phyloP scores from a whole-genome alignment of 2,888 invertebrate genomes.

The Scrobipalpa costella region DNA sequence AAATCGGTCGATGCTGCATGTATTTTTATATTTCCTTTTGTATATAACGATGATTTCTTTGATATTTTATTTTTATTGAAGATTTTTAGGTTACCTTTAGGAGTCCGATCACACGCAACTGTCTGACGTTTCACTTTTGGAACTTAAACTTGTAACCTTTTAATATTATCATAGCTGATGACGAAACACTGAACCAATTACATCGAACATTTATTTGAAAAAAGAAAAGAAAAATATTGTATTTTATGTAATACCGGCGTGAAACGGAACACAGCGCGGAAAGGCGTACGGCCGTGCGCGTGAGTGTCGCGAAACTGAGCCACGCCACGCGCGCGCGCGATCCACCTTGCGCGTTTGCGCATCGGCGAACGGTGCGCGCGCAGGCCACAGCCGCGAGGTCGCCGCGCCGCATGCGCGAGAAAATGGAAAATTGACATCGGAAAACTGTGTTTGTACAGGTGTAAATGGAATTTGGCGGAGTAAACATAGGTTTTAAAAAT shows the following conservation, averaged over 20 bases:
- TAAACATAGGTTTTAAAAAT: neutral
- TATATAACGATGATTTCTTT: slow-evolving; percentile 15
- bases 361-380: slow-evolving; percentile 1
- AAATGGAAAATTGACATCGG: slow-evolving; percentile 23
- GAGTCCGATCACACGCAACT: slow-evolving; percentile 43
- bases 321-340: neutral
- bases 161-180: slow-evolving; percentile 9
- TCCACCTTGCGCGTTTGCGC: slow-evolving; percentile 23
- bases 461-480: neutral
- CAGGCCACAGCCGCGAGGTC: slow-evolving; percentile 13
- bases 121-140: slow-evolving; percentile 37
- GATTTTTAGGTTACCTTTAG: slow-evolving; percentile 31
- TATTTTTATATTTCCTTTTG: slow-evolving; percentile 10
- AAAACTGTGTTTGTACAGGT: slow-evolving; percentile 10
- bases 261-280: slow-evolving; percentile 35
- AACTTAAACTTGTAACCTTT: neutral
- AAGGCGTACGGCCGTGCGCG: slow-evolving; percentile 53
- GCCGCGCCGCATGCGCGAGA: slow-evolving; percentile 10
- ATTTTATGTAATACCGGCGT: slow-evolving; percentile 59
- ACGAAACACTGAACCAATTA: slow-evolving; percentile 4
- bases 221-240: slow-evolving; percentile 37
- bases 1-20: slow-evolving; percentile 49
- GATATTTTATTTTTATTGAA: neutral
- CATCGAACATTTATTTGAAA: slow-evolving; percentile 32
- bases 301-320: slow-evolving; percentile 57